These are phyloP conservation scores for Sialis lutaria DNA, from an alignment of 2,888 invertebrate genomes.

Conservation along the genomic window DNA sequence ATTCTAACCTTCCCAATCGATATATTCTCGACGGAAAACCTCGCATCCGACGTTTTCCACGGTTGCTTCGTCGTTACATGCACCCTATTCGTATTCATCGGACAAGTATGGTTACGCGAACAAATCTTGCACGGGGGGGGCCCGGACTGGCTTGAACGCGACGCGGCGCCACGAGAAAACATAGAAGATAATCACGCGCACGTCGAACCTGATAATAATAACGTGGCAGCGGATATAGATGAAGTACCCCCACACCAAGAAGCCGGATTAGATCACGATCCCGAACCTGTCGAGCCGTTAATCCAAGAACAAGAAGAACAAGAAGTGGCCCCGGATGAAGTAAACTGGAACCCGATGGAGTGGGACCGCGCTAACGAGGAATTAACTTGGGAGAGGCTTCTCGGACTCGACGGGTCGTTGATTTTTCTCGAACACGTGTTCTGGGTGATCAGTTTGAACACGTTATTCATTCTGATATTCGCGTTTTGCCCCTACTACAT, in stretches of 20 bases:
- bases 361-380: conserved; percentile 98
- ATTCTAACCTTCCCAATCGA: conserved; percentile 78
- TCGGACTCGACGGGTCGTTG: conserved; percentile 91
- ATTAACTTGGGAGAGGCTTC: conserved; percentile 90
- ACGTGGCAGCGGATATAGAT: conserved; percentile 32
- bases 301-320: conserved; percentile 27
- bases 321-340: conserved; percentile 51
- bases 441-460: conserved; percentile 96
- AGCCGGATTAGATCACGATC: too few relatives aligned
- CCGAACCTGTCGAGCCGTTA: too few relatives aligned
- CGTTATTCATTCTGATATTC: conserved; percentile 90
- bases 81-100: conserved; percentile 90
- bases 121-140: conserved; percentile 96
- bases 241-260: too few relatives aligned
- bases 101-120: conserved; percentile 92
- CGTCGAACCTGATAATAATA: conserved; percentile 15
- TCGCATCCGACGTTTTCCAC: conserved; percentile 85
- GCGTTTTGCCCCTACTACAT: conserved; percentile 95
- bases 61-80: conserved; percentile 95
- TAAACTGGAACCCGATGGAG: conserved; percentile 96
- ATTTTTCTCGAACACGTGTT: conserved; percentile 97
- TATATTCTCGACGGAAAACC: conserved; percentile 81
- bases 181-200: conserved; percentile 11
- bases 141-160: conserved; percentile 86
- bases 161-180: conserved; percentile 23